phyloP scores from a whole-genome alignment of 2,888 invertebrate species.

The Ischnus inquisitorius region DNA sequence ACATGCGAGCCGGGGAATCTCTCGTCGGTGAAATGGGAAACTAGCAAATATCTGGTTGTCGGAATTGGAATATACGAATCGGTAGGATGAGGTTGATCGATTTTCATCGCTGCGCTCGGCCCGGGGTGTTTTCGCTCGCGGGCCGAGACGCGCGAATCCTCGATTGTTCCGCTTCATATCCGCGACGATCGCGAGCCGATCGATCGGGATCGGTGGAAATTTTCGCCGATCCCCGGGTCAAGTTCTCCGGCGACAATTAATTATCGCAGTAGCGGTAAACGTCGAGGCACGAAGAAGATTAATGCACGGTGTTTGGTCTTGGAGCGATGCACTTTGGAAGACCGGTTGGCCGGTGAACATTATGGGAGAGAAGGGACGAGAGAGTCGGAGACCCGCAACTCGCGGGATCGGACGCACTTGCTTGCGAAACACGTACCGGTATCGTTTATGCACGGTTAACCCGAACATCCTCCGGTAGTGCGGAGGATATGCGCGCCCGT shows the following conservation, averaged over 20 bases:
- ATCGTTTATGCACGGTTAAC: conserved; percentile 69
- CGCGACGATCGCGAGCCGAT: neutral
- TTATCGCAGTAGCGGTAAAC: neutral
- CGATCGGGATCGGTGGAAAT: neutral
- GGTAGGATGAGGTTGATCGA: conserved; percentile 56
- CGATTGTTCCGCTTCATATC: neutral
- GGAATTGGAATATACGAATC: conserved; percentile 64
- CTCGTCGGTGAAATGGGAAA: conserved; percentile 66
- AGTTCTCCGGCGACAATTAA: neutral
- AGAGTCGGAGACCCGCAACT: conserved; percentile 15
- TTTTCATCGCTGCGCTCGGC: conserved; percentile 49
- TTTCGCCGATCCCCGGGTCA: conserved; percentile 7
- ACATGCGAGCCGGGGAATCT: conserved; percentile 65
- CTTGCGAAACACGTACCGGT: conserved; percentile 65
- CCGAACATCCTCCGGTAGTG: conserved; percentile 66
- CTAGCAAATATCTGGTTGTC: conserved; percentile 67
- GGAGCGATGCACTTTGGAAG: conserved; percentile 18
- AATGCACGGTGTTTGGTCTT: conserved; percentile 11
- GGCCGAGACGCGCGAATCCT: neutral
- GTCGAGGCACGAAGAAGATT: neutral
- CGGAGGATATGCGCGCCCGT: conserved; percentile 60
- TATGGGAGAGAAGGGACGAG: neutral
- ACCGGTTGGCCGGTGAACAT: conserved; percentile 21
- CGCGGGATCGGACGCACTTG: conserved; percentile 41
- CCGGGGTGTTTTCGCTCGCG: conserved; percentile 33